These are phyloP conservation scores for Dolichomitus sp. DNA, from an alignment of 2,888 invertebrate species.

Conservation along the genomic window DNA sequence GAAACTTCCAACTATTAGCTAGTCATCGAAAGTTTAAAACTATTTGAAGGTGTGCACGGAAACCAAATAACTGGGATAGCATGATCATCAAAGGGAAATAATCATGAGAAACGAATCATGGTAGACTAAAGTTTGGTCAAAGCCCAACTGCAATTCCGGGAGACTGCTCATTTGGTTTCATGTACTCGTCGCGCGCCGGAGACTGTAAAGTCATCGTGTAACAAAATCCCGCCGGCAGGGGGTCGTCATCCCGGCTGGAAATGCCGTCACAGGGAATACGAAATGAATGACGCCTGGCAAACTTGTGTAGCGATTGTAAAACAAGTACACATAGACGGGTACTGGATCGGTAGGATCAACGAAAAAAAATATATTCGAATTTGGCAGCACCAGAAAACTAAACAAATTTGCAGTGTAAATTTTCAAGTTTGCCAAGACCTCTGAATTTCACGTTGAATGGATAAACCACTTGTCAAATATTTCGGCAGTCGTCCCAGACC, in stretches of 20 bases:
- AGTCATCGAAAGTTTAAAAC: neutral
- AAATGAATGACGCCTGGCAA: conserved; percentile 58
- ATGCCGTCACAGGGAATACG: conserved; percentile 57
- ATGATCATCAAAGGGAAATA: conserved; percentile 5
- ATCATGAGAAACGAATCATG: conserved; percentile 36
- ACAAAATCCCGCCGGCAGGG: conserved; percentile 23
- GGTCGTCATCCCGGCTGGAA: conserved; percentile 6
- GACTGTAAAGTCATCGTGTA: conserved; percentile 23
- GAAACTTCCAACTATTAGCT: neutral
- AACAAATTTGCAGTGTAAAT: conserved; percentile 48
- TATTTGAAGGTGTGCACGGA: neutral
- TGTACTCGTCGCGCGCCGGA: neutral
- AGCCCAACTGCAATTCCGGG: conserved; percentile 21
- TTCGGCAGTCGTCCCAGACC: neutral
- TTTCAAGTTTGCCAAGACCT: conserved; percentile 24
- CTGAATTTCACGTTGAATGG: conserved; percentile 2
- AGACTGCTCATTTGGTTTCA: conserved; percentile 2
- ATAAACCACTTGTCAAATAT: neutral
- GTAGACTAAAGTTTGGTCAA: conserved; percentile 28
- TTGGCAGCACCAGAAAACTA: conserved; percentile 5
- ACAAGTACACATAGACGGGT: neutral
- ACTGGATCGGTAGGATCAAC: neutral
- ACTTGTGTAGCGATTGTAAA: conserved; percentile 39
- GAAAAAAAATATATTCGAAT: conserved; percentile 26
- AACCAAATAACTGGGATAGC: neutral